These are phyloP conservation scores for Hyles lineata DNA, from an alignment of 2,888 invertebrate genomes.

Conservation along the genomic window DNA sequence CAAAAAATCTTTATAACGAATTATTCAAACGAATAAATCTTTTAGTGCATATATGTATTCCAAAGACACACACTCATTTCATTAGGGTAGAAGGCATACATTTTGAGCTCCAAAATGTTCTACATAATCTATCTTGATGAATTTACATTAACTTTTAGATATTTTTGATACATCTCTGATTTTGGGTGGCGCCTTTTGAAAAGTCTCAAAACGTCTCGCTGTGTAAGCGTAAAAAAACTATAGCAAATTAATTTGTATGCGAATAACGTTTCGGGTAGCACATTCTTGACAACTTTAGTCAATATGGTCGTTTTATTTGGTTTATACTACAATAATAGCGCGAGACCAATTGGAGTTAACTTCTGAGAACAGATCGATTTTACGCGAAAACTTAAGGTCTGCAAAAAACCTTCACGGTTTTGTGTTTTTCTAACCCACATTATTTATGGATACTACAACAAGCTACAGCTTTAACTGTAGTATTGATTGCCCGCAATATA, in stretches of 20 bases:
- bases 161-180: too few relatives aligned
- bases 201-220: too few relatives aligned
- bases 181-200: too few relatives aligned
- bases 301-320: background rate
- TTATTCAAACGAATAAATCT: too few relatives aligned
- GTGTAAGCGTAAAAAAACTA: background rate
- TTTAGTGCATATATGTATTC: too few relatives aligned
- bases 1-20: too few relatives aligned
- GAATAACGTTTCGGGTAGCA: background rate
- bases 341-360: background rate
- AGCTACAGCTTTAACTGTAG: background rate
- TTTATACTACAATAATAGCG: background rate
- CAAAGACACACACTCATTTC: too few relatives aligned
- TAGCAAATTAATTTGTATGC: background rate
- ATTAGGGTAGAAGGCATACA: too few relatives aligned
- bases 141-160: too few relatives aligned
- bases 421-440: slow-evolving; percentile 5
- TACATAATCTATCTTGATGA: too few relatives aligned
- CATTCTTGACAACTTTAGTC: slow-evolving; percentile 4
- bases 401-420: background rate
- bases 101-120: too few relatives aligned
- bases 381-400: background rate
- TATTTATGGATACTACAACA: background rate
- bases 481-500: background rate
- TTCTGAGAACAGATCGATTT: slow-evolving; percentile 10